A percentile compares a stretch with the other conserved stretches of the same genome.
These are phyloP conservation scores for Hormaphis cornu DNA, from an alignment of 1,140 invertebrate genomes.

Conservation along the genomic window DNA sequence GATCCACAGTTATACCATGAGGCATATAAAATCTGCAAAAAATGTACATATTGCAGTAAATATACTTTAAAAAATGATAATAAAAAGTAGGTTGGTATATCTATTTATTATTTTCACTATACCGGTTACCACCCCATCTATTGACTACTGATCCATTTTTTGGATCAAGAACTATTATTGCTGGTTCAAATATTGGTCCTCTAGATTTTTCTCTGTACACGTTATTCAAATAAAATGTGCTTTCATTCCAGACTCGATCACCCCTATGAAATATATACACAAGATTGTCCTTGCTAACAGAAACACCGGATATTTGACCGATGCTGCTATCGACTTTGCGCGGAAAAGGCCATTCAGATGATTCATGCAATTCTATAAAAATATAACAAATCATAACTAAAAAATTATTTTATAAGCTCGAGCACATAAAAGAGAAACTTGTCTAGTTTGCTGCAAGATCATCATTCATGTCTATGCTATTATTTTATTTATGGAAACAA, in stretches of 20 bases:
- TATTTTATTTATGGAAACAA: too few species aligned
- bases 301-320: slow-evolving; percentile 72
- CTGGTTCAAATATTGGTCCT: slow-evolving; percentile 61
- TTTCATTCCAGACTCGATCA: slow-evolving; percentile 57
- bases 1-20: slow-evolving; percentile 83
- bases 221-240: slow-evolving; percentile 55
- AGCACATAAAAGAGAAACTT: too few species aligned
- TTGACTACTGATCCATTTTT: slow-evolving; percentile 58
- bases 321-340: slow-evolving; percentile 45
- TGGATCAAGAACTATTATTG: slow-evolving; percentile 63
- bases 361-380: slow-evolving; percentile 31
- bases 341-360: slow-evolving; percentile 46
- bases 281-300: slow-evolving; percentile 60
- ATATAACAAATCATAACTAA: background rate
- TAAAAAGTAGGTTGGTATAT: background rate
- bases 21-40: slow-evolving; percentile 76
- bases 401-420: background rate
- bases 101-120: slow-evolving; percentile 41
- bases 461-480: too few species aligned
- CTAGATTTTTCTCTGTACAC: slow-evolving; percentile 49
- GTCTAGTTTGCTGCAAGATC: too few species aligned
- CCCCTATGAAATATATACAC: slow-evolving; percentile 78
- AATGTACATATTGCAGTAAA: slow-evolving; percentile 32
- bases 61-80: too few species aligned
- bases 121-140: slow-evolving; percentile 72